Evolutionary conservation across 2,797 vertebrate genomes (phyloP).

Genomic region (Atherinosoma microstoma): DNA sequence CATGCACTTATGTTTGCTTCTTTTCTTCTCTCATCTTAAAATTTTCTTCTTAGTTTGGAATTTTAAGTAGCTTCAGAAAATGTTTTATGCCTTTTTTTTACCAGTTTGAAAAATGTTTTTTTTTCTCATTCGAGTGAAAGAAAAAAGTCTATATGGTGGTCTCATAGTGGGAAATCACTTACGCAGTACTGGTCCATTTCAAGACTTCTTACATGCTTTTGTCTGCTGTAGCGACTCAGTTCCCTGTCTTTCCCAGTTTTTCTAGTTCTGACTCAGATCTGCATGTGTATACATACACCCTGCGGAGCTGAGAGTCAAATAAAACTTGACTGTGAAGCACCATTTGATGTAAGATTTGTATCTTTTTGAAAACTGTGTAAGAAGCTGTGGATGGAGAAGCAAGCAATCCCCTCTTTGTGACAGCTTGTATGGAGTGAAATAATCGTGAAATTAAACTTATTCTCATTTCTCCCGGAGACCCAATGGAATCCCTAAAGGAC

Average conservation of each 20-base stretch:
- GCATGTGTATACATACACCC: slow-evolving; percentile 13
- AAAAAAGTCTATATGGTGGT: background rate
- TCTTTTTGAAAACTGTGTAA: slow-evolving; percentile 27
- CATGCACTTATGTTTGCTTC: background rate
- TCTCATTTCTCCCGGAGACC: slow-evolving; percentile 36
- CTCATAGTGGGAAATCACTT: background rate
- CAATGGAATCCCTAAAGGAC: slow-evolving; percentile 41
- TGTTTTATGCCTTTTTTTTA: background rate
- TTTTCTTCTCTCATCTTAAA: background rate
- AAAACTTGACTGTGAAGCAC: slow-evolving; percentile 47
- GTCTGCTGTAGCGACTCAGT: background rate
- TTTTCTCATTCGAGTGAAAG: background rate
- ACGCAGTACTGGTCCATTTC: slow-evolving; percentile 1
- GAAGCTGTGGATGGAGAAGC: slow-evolving; percentile 15
- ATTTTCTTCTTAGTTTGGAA: background rate
- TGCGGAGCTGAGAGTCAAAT: slow-evolving; percentile 37
- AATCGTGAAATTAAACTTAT: slow-evolving; percentile 58
- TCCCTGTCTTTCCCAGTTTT: slow-evolving; percentile 35
- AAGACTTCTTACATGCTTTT: slow-evolving; percentile 13
- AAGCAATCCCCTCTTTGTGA: slow-evolving; percentile 12
- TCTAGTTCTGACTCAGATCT: slow-evolving; percentile 36
- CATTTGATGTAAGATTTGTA: slow-evolving; percentile 42
- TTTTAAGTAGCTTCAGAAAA: background rate
- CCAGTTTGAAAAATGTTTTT: background rate
- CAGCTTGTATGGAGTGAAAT: slow-evolving; percentile 39